A percentile compares a stretch with the other conserved stretches of the same genome.
These are phyloP conservation scores for Brachypteracias leptosomus DNA, from an alignment of 2,113 vertebrate genomes.

Conservation along the genomic window DNA sequence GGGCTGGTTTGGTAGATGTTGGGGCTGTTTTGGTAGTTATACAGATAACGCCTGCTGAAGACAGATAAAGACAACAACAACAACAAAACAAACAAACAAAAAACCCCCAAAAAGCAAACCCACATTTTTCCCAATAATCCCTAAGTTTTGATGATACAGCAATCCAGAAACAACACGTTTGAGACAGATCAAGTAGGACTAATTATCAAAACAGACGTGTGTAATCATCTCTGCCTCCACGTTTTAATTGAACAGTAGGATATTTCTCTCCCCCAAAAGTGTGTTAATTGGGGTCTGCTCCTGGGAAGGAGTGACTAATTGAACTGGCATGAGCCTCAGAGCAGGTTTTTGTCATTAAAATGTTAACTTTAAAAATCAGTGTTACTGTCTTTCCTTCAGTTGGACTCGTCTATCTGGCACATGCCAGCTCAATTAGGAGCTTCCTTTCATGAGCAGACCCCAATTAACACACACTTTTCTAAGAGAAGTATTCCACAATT, in stretches of 20 bases:
- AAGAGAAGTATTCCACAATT: constrained; percentile 52
- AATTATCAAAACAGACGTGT: constrained; percentile 36
- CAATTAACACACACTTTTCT: constrained; percentile 58
- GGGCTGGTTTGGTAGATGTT: neutral
- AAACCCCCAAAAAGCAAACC: no score
- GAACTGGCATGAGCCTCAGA: constrained; percentile 57
- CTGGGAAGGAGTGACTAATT: constrained; percentile 55
- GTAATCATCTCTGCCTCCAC: constrained; percentile 24
- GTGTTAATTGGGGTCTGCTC: constrained; percentile 62
- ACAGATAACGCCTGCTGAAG: neutral
- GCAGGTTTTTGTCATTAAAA: constrained; percentile 48
- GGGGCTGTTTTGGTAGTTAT: neutral
- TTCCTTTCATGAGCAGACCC: constrained; percentile 61
- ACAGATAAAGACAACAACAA: no score
- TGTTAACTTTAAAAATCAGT: constrained; percentile 61
- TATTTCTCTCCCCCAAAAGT: constrained; percentile 17
- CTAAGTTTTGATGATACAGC: neutral
- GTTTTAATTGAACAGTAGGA: constrained; percentile 42
- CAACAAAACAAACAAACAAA: no score
- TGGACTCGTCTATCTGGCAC: constrained; percentile 28
- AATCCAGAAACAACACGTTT: neutral
- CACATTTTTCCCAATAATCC: no score
- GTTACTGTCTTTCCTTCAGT: constrained; percentile 43
- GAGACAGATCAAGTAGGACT: constrained; percentile 9
- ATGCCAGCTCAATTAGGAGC: constrained; percentile 61